Evolutionary conservation across 2,797 vertebrate genomes (phyloP), one percentile per base, ranked within the genome.

Genomic region (Monodelphis domestica): DNA sequence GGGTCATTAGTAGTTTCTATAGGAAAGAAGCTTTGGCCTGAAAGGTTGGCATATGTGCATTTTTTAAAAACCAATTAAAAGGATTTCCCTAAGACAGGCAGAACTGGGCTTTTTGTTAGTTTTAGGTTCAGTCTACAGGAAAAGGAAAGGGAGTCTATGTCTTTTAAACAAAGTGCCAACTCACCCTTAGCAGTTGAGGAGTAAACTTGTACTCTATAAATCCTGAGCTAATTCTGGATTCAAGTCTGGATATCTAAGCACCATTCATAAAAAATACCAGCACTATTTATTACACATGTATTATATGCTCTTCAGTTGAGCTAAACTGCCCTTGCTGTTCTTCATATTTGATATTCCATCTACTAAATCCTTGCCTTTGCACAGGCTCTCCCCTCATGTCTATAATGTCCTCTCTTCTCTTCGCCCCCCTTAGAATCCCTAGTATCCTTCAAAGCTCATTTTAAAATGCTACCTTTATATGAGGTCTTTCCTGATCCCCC

Each of bases 71-170:
- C 63, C 11, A 53, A 70, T 54, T 87, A 51, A 90, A 84, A 94
- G 55, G 50, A 91, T 51, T 90, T 93, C 93, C 70, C 93, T 87
- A 9, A 91, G 93, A 89, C 2, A 53, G 52, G 54, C 53, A 88
- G 38, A 53, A 30, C 38, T 59, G 55, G 88, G 91, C 54, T 95
- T 96, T 92, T 78, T 38, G 15, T 38, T 78, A 88, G 93, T 97
- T 97, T 96, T 97, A 30, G 84, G 93, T 96, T 97, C 96, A 91
- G 92, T 12, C 56, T n/a, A 45, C 54, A 26, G 30, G 38, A 78
- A 28, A 38, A 93, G 38, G 57, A 89, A 88, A n/a, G n/a, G 54
- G 17, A 53, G 70, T 51, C 4, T 53, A 4, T 52, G 94, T 78
- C 90, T 84, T 88, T 70, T 54, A 54, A 90, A n/a, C 38, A 15